A percentile compares a stretch with the other conserved stretches of the same genome.
Conservation (phyloP, 2,888 invertebrate species). For the Eurois occulta region DNA sequence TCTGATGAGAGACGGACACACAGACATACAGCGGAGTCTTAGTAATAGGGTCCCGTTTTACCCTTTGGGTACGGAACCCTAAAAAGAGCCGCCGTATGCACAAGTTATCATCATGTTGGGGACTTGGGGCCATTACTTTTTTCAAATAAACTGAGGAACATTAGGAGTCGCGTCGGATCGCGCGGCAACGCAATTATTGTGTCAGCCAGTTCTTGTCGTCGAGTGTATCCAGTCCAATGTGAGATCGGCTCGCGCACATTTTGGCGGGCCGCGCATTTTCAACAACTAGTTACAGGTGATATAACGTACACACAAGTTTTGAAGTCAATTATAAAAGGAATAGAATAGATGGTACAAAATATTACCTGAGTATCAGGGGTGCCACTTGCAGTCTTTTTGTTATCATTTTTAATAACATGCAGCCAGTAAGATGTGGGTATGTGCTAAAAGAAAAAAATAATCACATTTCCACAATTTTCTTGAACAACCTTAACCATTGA, state of each 20-base stretch:
- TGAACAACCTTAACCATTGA: too few species aligned
- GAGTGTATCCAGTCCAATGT: too few species aligned
- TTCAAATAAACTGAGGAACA: too few species aligned
- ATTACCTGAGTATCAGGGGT: constrained; percentile 73
- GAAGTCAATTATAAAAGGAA: neutral
- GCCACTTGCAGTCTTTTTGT: constrained; percentile 69
- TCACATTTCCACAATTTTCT: neutral
- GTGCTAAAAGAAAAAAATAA: constrained; percentile 74
- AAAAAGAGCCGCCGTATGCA: neutral
- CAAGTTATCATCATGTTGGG: neutral
- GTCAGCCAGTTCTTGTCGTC: too few species aligned
- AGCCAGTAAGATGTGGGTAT: constrained; percentile 84
- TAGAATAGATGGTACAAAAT: neutral
- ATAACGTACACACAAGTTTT: neutral
- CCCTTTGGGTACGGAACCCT: too few species aligned
- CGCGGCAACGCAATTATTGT: too few species aligned
- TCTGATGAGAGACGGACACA: too few species aligned
- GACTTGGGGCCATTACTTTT: too few species aligned
- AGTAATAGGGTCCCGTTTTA: too few species aligned
- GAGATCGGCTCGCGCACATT: neutral
- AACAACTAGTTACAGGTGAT: too few species aligned
- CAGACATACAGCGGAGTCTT: too few species aligned
- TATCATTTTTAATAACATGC: constrained; percentile 81
- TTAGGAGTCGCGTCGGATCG: neutral
- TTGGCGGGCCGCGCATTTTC: too few species aligned